Evolutionary conservation across 1,140 invertebrate genomes (phyloP).

Genomic region (Drosophila sucinea): DNA sequence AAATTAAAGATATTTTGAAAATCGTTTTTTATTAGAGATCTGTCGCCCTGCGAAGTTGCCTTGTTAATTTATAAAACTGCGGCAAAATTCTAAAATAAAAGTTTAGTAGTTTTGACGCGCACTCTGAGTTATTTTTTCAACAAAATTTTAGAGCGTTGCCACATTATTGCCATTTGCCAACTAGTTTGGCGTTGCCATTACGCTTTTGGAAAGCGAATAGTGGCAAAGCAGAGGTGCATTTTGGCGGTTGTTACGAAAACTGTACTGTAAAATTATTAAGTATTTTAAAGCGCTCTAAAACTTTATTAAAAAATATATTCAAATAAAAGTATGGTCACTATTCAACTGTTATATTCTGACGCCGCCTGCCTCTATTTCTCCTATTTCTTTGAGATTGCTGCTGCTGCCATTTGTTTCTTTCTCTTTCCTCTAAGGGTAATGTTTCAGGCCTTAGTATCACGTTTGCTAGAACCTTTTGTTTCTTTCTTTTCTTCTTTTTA

Average conservation of each 20-base stretch:
- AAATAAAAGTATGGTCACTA: not conserved
- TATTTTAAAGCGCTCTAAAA: not conserved
- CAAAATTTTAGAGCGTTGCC: not conserved
- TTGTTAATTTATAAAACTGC: not conserved
- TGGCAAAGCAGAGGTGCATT: not conserved
- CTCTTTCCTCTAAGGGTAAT: not conserved
- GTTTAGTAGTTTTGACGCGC: not conserved
- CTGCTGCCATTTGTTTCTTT: not conserved
- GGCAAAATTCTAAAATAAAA: too few relatives aligned
- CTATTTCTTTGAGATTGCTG: not conserved
- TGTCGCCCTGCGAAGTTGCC: not conserved
- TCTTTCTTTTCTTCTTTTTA: slow-evolving; percentile 19
- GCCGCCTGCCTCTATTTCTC: not conserved
- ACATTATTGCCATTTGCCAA: not conserved
- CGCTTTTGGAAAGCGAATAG: too few relatives aligned
- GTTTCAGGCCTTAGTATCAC: not conserved
- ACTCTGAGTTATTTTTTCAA: not conserved
- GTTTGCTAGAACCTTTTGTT: not conserved
- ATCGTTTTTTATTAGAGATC: too few relatives aligned
- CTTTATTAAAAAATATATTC: not conserved
- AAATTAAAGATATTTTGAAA: too few relatives aligned
- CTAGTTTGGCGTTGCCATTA: not conserved
- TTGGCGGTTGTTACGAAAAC: not conserved
- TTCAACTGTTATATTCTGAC: not conserved
- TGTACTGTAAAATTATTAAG: not conserved